phyloP scores from a whole-genome alignment of 2,888 invertebrate species.

The Rhamnusium bicolor region DNA sequence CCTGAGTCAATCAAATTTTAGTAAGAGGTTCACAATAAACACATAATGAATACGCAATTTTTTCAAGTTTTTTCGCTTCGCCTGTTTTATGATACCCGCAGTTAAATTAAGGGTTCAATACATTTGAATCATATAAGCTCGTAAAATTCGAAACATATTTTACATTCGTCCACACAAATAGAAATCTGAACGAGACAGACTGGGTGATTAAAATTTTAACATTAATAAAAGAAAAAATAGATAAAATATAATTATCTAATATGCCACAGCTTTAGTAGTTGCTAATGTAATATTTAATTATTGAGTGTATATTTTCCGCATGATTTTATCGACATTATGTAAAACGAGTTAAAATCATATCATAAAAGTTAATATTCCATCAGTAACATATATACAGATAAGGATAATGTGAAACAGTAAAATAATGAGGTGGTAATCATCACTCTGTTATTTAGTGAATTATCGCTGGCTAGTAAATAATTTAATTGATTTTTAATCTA shows the following conservation, averaged over 20 bases:
- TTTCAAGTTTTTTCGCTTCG: too few relatives aligned
- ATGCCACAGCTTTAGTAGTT: background rate
- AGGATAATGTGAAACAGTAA: constrained; percentile 28
- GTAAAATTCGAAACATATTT: too few relatives aligned
- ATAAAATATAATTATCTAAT: background rate
- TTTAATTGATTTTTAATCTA: constrained; percentile 30
- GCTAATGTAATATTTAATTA: constrained; percentile 1
- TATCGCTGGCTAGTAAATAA: background rate
- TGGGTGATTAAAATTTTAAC: background rate
- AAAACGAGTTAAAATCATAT: background rate
- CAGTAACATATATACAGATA: constrained; percentile 17
- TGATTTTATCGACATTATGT: background rate
- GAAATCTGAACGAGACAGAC: background rate
- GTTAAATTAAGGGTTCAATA: too few relatives aligned
- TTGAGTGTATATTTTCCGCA: background rate
- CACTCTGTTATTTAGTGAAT: constrained; percentile 18
- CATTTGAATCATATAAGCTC: too few relatives aligned
- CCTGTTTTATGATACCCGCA: too few relatives aligned
- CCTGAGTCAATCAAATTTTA: too few relatives aligned
- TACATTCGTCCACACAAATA: background rate
- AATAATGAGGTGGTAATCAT: constrained; percentile 26
- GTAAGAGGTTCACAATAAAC: too few relatives aligned
- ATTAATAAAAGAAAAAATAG: background rate
- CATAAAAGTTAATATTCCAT: constrained; percentile 25
- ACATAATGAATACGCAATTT: too few relatives aligned